phyloP scores from a whole-genome alignment of 2,797 vertebrate genomes.

The Borostomias antarcticus region DNA sequence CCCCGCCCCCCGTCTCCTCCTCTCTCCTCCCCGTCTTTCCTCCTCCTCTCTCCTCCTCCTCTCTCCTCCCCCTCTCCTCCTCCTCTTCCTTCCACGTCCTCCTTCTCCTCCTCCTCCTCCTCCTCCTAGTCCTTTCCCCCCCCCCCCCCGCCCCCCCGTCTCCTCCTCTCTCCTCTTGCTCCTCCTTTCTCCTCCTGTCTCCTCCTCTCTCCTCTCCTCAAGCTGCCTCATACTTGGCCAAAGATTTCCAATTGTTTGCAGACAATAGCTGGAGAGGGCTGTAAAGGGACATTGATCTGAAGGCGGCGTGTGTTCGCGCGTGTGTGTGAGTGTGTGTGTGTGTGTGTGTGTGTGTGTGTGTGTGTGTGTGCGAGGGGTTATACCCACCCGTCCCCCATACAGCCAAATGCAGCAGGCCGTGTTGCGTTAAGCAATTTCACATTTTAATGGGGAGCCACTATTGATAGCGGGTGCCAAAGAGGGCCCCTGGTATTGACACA shows the following conservation, averaged over 20 bases:
- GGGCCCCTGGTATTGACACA: conserved; percentile 65
- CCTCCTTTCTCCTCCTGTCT: conserved; percentile 30
- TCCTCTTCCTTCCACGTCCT: no score
- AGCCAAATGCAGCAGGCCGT: conserved; percentile 69
- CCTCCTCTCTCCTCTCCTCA: conserved; percentile 25
- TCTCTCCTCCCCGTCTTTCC: no score
- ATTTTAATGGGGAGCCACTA: conserved; percentile 72
- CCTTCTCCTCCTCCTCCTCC: no score
- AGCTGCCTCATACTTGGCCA: conserved; percentile 57
- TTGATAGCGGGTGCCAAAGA: conserved; percentile 72
- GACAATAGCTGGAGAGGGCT: conserved; percentile 73
- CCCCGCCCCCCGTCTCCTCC: conserved; percentile 53
- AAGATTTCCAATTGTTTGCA: conserved; percentile 78
- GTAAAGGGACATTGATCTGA: conserved; percentile 74
- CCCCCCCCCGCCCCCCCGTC: background rate
- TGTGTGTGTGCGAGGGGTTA: no score
- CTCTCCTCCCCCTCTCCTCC: no score
- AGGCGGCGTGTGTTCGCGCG: conserved; percentile 62
- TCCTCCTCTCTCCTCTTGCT: no score
- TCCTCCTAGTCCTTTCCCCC: background rate
- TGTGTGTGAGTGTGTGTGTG: no score
- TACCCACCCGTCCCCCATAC: background rate
- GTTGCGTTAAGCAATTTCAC: conserved; percentile 72
- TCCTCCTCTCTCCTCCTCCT: no score
- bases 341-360: no score